Conservation (phyloP, 2,113 vertebrate genomes). For the Esox niger region DNA sequence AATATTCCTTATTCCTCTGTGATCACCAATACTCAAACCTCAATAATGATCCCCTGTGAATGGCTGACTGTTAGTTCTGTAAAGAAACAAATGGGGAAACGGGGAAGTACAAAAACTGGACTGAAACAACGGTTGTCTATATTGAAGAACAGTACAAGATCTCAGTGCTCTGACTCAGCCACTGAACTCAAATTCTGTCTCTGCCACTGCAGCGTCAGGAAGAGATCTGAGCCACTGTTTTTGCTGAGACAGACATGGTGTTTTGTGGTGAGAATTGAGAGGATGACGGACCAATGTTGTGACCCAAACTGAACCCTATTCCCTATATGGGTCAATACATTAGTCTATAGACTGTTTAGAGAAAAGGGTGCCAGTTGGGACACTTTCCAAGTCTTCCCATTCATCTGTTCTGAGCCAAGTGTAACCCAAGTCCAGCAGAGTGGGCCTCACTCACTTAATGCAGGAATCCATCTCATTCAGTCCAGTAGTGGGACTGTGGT, state of each 20-base stretch:
- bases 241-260: conserved; percentile 21
- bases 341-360: too few relatives aligned
- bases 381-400: conserved; percentile 55
- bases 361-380: too few relatives aligned
- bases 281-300: conserved; percentile 20
- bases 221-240: conserved; percentile 33
- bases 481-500: conserved; percentile 59
- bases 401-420: conserved; percentile 51
- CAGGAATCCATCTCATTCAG: conserved; percentile 69
- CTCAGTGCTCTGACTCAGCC: conserved; percentile 13
- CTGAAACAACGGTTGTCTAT: background rate
- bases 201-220: conserved; percentile 36
- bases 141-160: conserved; percentile 11
- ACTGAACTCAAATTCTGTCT: background rate
- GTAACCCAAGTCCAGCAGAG: conserved; percentile 59
- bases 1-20: background rate
- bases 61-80: background rate
- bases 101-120: background rate
- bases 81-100: too few relatives aligned
- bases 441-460: conserved; percentile 69
- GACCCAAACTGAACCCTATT: too few relatives aligned
- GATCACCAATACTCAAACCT: too few relatives aligned
- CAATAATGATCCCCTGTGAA: conserved; percentile 22
- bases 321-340: too few relatives aligned
- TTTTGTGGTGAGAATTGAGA: conserved; percentile 32